Conservation (phyloP, 2,888 invertebrate species). For the Hirtodrosophila duncani region DNA sequence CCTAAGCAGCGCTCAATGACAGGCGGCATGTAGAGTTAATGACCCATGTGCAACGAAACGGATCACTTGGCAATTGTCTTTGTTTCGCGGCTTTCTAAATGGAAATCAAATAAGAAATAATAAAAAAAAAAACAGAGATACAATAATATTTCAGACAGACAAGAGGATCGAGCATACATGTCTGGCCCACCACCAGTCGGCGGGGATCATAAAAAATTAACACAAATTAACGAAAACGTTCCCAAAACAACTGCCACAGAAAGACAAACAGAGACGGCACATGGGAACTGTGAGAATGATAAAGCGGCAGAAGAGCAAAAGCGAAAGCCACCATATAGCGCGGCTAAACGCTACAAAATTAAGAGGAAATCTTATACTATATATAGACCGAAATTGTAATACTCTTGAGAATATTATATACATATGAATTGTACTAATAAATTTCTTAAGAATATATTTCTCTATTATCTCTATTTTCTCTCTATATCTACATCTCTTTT, state of each 20-base stretch:
- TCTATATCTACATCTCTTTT: too few species aligned
- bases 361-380: too few species aligned
- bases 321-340: too few species aligned
- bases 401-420: too few species aligned
- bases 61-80: conserved; percentile 62
- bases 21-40: conserved; percentile 61
- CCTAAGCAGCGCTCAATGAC: conserved; percentile 69
- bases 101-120: conserved; percentile 66
- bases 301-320: conserved; percentile 24
- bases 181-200: conserved; percentile 43
- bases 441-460: too few species aligned
- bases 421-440: too few species aligned
- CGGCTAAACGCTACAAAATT: too few species aligned
- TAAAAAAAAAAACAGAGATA: conserved; percentile 43
- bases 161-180: conserved; percentile 11
- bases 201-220: conserved; percentile 66
- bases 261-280: conserved; percentile 15
- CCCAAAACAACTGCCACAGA: conserved; percentile 16
- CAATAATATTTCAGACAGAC: conserved; percentile 17
- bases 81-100: conserved; percentile 61
- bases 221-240: conserved; percentile 60
- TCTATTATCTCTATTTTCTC: too few species aligned
- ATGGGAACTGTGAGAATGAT: conserved; percentile 33
- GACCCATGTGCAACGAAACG: conserved; percentile 53
- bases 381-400: too few species aligned